Base-by-base conservation (phyloP, 2,113 vertebrate genomes). In the Phainopepla nitens region DNA sequence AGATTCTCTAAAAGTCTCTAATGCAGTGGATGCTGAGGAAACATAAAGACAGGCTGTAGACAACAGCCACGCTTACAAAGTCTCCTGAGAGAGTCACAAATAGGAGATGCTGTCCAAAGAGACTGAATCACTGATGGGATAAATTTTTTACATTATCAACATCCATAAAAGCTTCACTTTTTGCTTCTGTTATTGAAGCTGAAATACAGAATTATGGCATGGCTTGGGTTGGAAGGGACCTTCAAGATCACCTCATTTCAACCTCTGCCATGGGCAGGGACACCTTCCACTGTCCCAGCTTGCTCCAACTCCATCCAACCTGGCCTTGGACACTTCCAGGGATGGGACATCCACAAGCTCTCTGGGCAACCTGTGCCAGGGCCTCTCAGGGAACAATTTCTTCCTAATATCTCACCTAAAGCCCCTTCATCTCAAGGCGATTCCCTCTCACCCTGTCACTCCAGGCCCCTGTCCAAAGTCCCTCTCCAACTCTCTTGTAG, bases 261-360 rank as follows among this genome's bases (percentile, higher is more conserved):
- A 1, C 8, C 16, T 4, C n/a, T 33, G 22, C 33, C 27, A 28
- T 7, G 13, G 53, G 11, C 51, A 50, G 36, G 53, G 33, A 36
- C 11, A 54, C 14, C 7, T 89, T 35, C 21, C 27, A 27, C 29
- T 33, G 11, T 1, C 2, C 17, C 47, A 61, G 25, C 21, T 0
- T 61, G 29, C 18, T 2, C 54, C 29, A 23, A 76, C 21, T 7
- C 41, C 16, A 21, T 35, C 45, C 20, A 24, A 2, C 6, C 29
- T 31, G 61, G 10, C n/a, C 25, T 5, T 35, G 29, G 1, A 54
- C 25, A 54, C 14, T 16, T 42, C 25, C 61, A 76, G 29, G 11
- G 41, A 47, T 31, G 20, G 11, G 17, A 1, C 20, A 69, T 0
- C 11, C 54, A 76, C 10, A 68, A 1, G 29, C 1, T 54, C 24